These are phyloP conservation scores for Leptinotarsa haldemani DNA, from an alignment of 2,888 invertebrate species.

Conservation along the genomic window DNA sequence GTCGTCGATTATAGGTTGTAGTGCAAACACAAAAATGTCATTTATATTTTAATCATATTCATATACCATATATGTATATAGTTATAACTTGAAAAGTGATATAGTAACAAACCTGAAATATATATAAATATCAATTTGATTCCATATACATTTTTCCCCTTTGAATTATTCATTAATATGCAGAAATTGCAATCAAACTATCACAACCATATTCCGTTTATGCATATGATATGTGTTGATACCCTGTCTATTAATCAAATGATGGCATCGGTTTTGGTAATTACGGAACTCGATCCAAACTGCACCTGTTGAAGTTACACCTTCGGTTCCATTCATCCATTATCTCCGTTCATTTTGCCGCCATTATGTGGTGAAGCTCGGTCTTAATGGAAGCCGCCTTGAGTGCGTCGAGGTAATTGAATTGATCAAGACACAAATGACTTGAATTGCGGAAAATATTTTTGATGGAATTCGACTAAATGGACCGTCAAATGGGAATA, in stretches of 20 bases:
- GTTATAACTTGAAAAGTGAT: too few species aligned
- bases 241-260: not conserved
- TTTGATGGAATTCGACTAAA: not conserved
- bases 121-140: too few species aligned
- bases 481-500: too few species aligned
- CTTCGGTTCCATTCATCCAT: not conserved
- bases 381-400: not conserved
- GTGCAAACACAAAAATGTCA: too few species aligned
- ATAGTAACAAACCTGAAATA: too few species aligned
- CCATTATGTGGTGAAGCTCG: slow-evolving; percentile 2
- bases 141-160: too few species aligned
- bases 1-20: too few species aligned
- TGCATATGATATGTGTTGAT: not conserved
- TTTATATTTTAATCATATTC: too few species aligned
- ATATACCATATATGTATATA: too few species aligned
- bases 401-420: not conserved
- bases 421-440: not conserved
- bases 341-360: not conserved
- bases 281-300: not conserved
- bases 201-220: not conserved
- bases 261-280: not conserved
- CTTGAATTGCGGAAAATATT: not conserved
- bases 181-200: not conserved
- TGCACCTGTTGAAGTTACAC: slow-evolving; percentile 1
- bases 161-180: too few species aligned